Conservation (phyloP, 2,113 vertebrate genomes). For the Ochotona princeps region DNA sequence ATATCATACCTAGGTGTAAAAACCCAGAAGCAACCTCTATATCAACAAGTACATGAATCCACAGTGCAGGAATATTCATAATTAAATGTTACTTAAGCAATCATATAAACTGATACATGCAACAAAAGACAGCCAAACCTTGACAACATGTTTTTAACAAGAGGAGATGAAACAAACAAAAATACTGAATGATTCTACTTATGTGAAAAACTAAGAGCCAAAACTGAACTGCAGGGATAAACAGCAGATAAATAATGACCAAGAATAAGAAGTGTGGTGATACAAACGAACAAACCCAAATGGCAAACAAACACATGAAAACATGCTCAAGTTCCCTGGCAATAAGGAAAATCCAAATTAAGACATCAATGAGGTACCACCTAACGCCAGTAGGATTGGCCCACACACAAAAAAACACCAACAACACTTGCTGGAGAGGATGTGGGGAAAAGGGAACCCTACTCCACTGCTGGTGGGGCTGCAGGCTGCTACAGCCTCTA, state of each 20-base stretch:
- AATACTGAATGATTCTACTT: neutral
- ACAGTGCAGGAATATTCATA: neutral
- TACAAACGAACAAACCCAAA: too few species aligned
- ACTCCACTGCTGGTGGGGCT: too few species aligned
- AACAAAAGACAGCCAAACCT: neutral
- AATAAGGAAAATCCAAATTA: too few species aligned
- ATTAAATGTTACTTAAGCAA: neutral
- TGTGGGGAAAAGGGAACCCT: too few species aligned
- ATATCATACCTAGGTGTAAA: neutral
- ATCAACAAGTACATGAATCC: neutral
- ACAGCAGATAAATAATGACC: neutral
- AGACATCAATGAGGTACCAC: too few species aligned
- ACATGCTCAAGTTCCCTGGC: too few species aligned
- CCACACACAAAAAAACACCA: too few species aligned
- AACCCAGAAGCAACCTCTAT: neutral
- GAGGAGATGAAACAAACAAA: neutral
- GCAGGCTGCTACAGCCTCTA: too few species aligned
- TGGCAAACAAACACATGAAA: too few species aligned
- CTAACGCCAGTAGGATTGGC: too few species aligned
- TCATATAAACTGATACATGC: neutral
- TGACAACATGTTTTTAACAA: neutral
- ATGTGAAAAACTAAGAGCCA: neutral
- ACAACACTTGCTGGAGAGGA: too few species aligned
- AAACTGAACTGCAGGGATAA: neutral
- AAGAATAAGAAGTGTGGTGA: neutral